Conservation (phyloP, 2,797 vertebrate genomes). For the Atherinosoma microstoma region DNA sequence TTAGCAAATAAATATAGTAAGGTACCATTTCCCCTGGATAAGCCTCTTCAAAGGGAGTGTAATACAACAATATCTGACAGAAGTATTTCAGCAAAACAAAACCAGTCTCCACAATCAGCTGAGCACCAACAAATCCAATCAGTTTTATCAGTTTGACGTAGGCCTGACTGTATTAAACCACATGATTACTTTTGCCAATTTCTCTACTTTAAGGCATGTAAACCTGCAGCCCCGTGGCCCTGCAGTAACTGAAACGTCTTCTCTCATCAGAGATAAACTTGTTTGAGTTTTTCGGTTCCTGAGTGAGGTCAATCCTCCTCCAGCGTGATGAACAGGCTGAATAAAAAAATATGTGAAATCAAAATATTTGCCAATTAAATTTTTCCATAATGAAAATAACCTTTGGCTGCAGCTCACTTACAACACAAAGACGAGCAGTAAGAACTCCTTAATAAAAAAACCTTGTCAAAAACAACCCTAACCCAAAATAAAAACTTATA, state of each 20-base stretch:
- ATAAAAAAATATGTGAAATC: neutral
- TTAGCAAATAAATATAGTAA: conserved; percentile 39
- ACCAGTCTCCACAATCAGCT: neutral
- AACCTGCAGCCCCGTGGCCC: too few relatives aligned
- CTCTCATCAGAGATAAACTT: too few relatives aligned
- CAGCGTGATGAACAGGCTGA: neutral
- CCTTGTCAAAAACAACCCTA: neutral
- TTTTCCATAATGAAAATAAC: neutral
- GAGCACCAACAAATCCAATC: too few relatives aligned
- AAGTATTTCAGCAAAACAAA: neutral
- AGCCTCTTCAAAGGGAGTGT: conserved; percentile 42
- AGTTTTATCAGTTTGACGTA: too few relatives aligned
- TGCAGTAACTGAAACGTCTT: too few relatives aligned
- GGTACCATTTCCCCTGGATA: conserved; percentile 13
- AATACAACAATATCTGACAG: conserved; percentile 46
- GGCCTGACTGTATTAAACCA: neutral
- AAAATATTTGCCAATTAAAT: neutral
- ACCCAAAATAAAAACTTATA: neutral
- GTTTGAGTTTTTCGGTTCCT: neutral
- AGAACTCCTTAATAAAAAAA: neutral
- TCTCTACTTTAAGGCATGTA: too few relatives aligned
- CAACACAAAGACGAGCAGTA: neutral
- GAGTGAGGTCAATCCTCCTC: neutral
- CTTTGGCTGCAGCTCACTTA: neutral
- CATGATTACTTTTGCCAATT: neutral